Evolutionary conservation across 2,113 vertebrate genomes (phyloP), one percentile per base, ranked within the genome.

Genomic region (Nematolebias whitei): DNA sequence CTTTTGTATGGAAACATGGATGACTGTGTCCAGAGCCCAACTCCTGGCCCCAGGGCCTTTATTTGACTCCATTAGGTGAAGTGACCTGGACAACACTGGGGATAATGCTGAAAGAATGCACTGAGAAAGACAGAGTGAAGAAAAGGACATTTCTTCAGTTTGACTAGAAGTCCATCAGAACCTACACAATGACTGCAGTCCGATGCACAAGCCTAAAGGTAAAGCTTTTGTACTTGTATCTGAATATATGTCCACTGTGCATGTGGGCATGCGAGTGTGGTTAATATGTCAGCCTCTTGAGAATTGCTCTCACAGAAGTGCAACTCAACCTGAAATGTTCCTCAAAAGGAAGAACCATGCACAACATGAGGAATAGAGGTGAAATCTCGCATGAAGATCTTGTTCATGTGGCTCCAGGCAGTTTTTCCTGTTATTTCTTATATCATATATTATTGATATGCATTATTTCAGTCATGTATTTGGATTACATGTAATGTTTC

Each of bases 61-160:
- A 66, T 85, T 70, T 72, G 49, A 72, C 73, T 88, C 82, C 69
- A 88, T 87, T 84, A 66, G 86, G 72, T 85, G 87, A 88, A 90
- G 87, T 92, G 92, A 91, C 91, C 92, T 89, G 85, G 80, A 90
- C 60, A 35, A 79, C 74, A 92, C 79, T 23, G 13, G 87, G 63
- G 70, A 65, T 76, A 85, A 78, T 48, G 64, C 72, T 85, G 77
- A 90, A 89, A 88, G 70, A 67, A 79, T 58, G 68, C 22, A 44
- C 66, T 63, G 66, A 82, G 32, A 80, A 84, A 79, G 80, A 65
- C 61, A 55, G 18, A 63, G 80, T 19, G 23, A 22, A 56, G 68
- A 80, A 74, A 77, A 82, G 23, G 70, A 61, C 63, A 53, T 58
- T 63, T 65, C 52, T 71, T 66, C 20, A 65, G n/a, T 57, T 75